These are phyloP conservation scores for Dufourea novaeangliae DNA, from an alignment of 1,140 invertebrate species.

Conservation along the genomic window DNA sequence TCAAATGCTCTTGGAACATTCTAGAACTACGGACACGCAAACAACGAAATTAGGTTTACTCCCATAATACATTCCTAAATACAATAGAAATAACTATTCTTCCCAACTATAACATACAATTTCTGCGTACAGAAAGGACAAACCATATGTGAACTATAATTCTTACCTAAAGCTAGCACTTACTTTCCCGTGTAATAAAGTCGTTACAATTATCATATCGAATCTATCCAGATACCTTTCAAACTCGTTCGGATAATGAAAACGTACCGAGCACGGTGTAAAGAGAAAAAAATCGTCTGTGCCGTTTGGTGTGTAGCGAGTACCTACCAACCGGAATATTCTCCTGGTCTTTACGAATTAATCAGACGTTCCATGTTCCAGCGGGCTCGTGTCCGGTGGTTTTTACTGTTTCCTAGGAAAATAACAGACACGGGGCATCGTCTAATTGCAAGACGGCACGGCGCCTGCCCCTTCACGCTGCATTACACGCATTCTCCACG, in stretches of 20 bases:
- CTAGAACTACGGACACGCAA: neutral
- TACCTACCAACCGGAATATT: no score
- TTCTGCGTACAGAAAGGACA: no score
- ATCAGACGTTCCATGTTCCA: conserved; percentile 3
- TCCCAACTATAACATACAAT: no score
- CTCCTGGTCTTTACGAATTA: neutral
- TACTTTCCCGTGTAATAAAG: neutral
- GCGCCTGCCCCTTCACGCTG: conserved; percentile 10
- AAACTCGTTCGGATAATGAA: no score
- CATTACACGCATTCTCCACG: conserved; percentile 13
- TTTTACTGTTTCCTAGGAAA: conserved; percentile 4
- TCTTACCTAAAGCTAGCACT: no score
- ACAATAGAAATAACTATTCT: no score
- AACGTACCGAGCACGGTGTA: no score
- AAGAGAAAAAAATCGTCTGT: no score
- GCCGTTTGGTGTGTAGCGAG: no score
- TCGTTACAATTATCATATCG: neutral
- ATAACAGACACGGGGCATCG: neutral
- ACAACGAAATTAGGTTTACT: neutral
- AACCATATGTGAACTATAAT: no score
- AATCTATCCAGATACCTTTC: no score
- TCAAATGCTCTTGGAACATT: neutral
- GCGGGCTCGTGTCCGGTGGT: neutral
- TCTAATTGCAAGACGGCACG: conserved; percentile 7
- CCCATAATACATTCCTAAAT: no score